These are phyloP conservation scores for Salticus scenicus DNA, from an alignment of 2,888 invertebrate species.

Conservation along the genomic window DNA sequence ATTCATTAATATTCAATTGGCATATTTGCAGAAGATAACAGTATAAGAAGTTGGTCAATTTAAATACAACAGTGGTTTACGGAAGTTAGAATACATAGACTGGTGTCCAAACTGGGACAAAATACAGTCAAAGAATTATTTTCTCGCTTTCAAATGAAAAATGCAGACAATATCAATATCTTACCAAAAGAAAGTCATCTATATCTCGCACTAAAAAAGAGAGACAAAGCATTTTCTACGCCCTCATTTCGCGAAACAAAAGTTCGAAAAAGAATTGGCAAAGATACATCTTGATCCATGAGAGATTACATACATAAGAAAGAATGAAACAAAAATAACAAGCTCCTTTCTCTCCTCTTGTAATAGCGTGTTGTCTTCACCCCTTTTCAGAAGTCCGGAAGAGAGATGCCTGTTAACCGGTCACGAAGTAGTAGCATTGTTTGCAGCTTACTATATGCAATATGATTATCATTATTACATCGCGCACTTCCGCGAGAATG, in stretches of 20 bases:
- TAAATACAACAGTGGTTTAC: no score
- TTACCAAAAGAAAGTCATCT: no score
- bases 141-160: no score
- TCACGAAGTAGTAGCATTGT: constrained; percentile 21
- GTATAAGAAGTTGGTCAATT: no score
- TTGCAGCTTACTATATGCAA: constrained; percentile 20
- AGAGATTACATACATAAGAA: neutral
- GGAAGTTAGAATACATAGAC: no score
- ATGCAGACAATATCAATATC: no score
- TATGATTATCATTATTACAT: constrained; percentile 8
- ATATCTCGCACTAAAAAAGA: neutral
- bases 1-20: no score
- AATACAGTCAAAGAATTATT: no score
- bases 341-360: constrained; percentile 3
- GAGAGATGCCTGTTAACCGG: neutral
- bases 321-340: constrained; percentile 7
- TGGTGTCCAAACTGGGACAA: no score
- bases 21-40: no score
- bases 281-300: neutral
- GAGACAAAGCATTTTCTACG: neutral
- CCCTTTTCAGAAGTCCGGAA: constrained; percentile 20
- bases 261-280: neutral
- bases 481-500: constrained; percentile 18
- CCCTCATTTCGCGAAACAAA: neutral
- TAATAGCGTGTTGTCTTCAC: constrained; percentile 1